Conservation (phyloP, 2,113 vertebrate species). For the Seriola dumerili region DNA sequence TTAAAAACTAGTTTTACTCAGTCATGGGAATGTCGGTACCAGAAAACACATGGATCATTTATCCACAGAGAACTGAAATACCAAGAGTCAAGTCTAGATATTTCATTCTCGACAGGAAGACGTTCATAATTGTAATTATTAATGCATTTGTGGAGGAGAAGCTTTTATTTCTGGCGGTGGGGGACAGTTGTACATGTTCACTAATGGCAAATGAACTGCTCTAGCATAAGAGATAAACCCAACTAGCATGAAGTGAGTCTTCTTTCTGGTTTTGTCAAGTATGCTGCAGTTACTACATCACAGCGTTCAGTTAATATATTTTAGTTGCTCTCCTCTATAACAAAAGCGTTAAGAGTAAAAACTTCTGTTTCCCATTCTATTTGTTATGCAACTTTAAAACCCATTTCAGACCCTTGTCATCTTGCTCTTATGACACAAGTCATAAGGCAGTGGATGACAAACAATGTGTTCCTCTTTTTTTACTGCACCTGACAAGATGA, state of each 20-base stretch:
- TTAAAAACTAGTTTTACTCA: background rate
- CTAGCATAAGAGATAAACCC: constrained; percentile 1
- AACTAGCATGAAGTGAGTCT: background rate
- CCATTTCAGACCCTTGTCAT: background rate
- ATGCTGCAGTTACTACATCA: background rate
- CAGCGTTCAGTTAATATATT: background rate
- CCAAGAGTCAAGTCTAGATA: background rate
- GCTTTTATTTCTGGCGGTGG: constrained; percentile 19
- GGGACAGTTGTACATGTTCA: constrained; percentile 35
- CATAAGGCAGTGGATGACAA: constrained; percentile 12
- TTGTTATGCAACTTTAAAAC: background rate
- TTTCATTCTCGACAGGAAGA: background rate
- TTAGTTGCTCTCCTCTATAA: background rate
- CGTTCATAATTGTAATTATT: background rate
- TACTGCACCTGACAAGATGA: background rate
- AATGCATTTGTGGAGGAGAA: background rate
- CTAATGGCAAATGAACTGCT: constrained; percentile 15
- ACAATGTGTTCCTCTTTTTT: constrained; percentile 19
- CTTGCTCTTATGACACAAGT: constrained; percentile 37
- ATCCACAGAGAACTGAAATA: background rate
- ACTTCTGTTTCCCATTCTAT: background rate
- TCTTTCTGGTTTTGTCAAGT: background rate
- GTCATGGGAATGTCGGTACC: background rate
- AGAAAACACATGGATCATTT: background rate
- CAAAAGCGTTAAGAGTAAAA: background rate